phyloP scores from a whole-genome alignment of 2,797 vertebrate genomes.

The Poecilia gillii region DNA sequence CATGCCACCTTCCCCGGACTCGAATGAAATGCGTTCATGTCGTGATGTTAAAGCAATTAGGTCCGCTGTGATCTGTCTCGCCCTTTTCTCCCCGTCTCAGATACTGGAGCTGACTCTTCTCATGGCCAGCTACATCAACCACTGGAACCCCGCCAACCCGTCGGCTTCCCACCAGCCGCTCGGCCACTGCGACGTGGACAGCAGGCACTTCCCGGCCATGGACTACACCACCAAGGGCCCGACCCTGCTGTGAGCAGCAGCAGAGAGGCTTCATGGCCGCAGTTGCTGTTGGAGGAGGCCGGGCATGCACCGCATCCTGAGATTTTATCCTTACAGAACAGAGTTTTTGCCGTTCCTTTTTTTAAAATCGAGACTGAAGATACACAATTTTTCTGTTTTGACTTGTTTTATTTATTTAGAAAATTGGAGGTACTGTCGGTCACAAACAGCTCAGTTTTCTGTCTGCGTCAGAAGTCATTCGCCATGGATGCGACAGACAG shows the following conservation, averaged over 20 bases:
- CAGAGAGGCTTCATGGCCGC: constrained; percentile 22
- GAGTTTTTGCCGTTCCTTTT: constrained; percentile 29
- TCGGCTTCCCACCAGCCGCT: constrained; percentile 62
- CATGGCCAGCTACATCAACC: constrained; percentile 95
- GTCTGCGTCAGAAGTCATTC: constrained; percentile 13
- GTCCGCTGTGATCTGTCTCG: neutral
- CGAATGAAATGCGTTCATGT: constrained; percentile 50
- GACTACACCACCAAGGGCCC: constrained; percentile 88
- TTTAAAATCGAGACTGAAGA: constrained; percentile 19
- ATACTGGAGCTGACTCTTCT: constrained; percentile 92
- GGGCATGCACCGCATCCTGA: constrained; percentile 20
- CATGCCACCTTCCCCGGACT: constrained; percentile 30
- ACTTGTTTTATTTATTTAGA: constrained; percentile 11
- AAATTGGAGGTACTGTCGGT: neutral
- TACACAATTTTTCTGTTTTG: constrained; percentile 39
- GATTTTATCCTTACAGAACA: constrained; percentile 34
- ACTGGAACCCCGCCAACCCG: constrained; percentile 73
- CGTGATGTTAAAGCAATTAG: constrained; percentile 28
- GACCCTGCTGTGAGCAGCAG: constrained; percentile 84
- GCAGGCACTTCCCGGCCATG: constrained; percentile 83
- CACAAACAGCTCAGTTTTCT: neutral
- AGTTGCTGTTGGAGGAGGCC: constrained; percentile 18
- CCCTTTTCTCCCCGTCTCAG: constrained; percentile 65
- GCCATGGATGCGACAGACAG: constrained; percentile 8
- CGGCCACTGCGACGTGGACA: constrained; percentile 82